phyloP scores from a whole-genome alignment of 2,888 invertebrate genomes.

The Pandemis cinnamomeana region DNA sequence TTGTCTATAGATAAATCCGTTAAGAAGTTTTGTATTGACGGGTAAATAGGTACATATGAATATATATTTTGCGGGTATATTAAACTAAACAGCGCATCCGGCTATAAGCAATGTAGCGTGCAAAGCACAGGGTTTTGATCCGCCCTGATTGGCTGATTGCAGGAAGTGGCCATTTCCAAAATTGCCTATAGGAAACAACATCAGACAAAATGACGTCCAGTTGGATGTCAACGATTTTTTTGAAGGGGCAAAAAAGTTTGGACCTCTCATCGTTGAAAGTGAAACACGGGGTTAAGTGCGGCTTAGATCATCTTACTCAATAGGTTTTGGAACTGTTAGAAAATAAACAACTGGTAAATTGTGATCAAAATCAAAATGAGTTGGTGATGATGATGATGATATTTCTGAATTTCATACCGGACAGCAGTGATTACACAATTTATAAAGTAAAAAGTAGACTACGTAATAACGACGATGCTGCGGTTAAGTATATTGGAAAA shows the following conservation, averaged over 20 bases:
- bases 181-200: constrained; percentile 4
- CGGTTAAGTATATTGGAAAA: neutral
- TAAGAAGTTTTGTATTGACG: no score
- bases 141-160: constrained; percentile 5
- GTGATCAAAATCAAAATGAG: neutral
- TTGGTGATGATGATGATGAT: neutral
- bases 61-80: neutral
- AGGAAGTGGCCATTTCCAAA: constrained; percentile 4
- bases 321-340: neutral
- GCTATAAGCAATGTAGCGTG: neutral
- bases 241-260: neutral
- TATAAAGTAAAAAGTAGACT: neutral
- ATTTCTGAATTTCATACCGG: neutral
- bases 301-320: no score
- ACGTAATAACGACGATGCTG: neutral
- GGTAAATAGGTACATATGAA: neutral
- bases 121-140: neutral
- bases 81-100: constrained; percentile 1
- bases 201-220: neutral
- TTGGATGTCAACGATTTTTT: neutral
- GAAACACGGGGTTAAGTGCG: no score
- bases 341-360: neutral
- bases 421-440: neutral
- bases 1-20: no score
- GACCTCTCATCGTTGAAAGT: no score